A percentile compares a stretch with the other conserved stretches of the same genome.
phyloP scores from a whole-genome alignment of 2,888 invertebrate genomes.

The Platerodrilus igneus region DNA sequence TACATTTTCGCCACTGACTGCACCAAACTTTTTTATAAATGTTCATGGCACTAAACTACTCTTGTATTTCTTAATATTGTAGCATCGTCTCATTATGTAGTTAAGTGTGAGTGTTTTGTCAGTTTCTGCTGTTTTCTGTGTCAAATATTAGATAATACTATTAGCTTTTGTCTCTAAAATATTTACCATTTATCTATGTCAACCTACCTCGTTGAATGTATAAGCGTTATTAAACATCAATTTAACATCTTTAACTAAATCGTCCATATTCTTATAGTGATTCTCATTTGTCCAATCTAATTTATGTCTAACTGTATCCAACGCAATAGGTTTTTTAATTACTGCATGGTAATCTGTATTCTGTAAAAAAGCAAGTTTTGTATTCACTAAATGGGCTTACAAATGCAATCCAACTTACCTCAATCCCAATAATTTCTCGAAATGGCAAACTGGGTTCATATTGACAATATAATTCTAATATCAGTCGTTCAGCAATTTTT shows the following conservation, averaged over 20 bases:
- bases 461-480: slow-evolving; percentile 88
- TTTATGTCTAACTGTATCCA: slow-evolving; percentile 77
- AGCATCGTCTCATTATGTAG: too few species aligned
- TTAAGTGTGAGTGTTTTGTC: too few species aligned
- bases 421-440: slow-evolving; percentile 75
- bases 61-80: too few species aligned
- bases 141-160: too few species aligned
- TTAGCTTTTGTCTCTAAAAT: background rate
- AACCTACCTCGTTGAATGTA: slow-evolving; percentile 74
- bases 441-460: slow-evolving; percentile 85
- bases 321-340: slow-evolving; percentile 76
- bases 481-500: slow-evolving; percentile 74
- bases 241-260: slow-evolving; percentile 76
- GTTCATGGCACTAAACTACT: too few species aligned
- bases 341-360: slow-evolving; percentile 65
- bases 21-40: too few species aligned
- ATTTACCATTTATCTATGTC: too few species aligned
- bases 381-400: slow-evolving; percentile 3
- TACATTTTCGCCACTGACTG: too few species aligned
- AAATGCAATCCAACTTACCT: too few species aligned
- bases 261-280: slow-evolving; percentile 70
- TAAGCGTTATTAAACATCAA: slow-evolving; percentile 86
- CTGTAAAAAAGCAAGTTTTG: too few species aligned
- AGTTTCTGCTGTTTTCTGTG: too few species aligned
- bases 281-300: slow-evolving; percentile 67